Conservation (phyloP, 1,140 invertebrate genomes). For the Maniola jurtina region DNA sequence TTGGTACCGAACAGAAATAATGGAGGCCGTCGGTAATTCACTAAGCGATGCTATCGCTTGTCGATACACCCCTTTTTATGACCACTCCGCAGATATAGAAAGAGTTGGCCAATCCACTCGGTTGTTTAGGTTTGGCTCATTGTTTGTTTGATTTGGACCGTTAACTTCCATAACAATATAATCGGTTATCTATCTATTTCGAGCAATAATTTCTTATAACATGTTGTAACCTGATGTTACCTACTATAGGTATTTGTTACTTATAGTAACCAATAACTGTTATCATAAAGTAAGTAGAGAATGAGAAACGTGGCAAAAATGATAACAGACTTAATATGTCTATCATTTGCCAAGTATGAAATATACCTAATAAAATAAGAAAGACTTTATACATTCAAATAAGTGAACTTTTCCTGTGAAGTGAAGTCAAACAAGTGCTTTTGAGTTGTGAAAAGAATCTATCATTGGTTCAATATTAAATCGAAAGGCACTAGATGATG, state of each 20-base stretch:
- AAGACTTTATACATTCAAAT: too few relatives aligned
- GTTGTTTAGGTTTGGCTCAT: conserved; percentile 18
- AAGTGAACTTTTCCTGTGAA: too few relatives aligned
- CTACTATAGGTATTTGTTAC: background rate
- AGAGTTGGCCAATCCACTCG: conserved; percentile 46
- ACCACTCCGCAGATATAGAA: conserved; percentile 54
- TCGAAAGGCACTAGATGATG: too few relatives aligned
- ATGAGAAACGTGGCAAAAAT: too few relatives aligned
- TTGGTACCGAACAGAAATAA: conserved; percentile 46
- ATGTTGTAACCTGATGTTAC: background rate
- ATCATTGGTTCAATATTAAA: too few relatives aligned
- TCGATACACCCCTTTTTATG: conserved; percentile 66
- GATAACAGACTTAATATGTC: too few relatives aligned
- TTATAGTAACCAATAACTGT: too few relatives aligned
- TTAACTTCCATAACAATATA: conserved; percentile 18
- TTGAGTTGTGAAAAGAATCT: too few relatives aligned
- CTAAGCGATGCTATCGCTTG: conserved; percentile 63
- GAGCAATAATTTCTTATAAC: background rate
- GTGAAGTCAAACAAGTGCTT: too few relatives aligned
- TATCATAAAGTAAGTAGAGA: background rate
- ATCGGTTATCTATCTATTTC: background rate
- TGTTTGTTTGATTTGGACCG: conserved; percentile 23
- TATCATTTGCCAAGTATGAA: too few relatives aligned
- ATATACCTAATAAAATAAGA: too few relatives aligned
- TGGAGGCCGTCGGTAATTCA: conserved; percentile 56